Evolutionary conservation across 2,113 vertebrate species (phyloP).

Genomic region (Oryzias melastigma): DNA sequence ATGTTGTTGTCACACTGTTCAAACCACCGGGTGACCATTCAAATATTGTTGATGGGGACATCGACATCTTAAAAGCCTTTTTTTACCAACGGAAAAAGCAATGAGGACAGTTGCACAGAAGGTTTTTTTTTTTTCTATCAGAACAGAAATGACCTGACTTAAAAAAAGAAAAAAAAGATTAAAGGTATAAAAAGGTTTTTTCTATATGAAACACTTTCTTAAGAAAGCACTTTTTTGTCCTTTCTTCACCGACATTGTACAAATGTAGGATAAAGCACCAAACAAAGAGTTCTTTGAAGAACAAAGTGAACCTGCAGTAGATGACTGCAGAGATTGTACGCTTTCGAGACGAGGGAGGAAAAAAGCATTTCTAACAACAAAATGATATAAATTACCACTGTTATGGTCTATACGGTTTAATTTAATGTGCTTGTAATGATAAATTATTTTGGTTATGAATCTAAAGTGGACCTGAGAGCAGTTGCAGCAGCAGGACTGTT

Average conservation of each 20-base stretch:
- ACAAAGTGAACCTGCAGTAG: slow-evolving; percentile 66
- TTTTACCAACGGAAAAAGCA: slow-evolving; percentile 51
- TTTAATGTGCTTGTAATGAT: slow-evolving; percentile 84
- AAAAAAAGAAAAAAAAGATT: slow-evolving; percentile 5
- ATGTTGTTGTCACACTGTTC: slow-evolving; percentile 67
- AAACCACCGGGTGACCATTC: slow-evolving; percentile 68
- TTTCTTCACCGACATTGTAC: slow-evolving; percentile 35
- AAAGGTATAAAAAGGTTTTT: no score
- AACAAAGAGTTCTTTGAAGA: slow-evolving; percentile 68
- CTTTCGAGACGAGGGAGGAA: slow-evolving; percentile 56
- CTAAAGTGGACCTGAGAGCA: slow-evolving; percentile 76
- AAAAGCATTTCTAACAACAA: slow-evolving; percentile 66
- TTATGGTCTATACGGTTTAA: slow-evolving; percentile 81
- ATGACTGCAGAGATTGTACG: slow-evolving; percentile 37
- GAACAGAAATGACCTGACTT: not conserved
- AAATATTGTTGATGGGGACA: slow-evolving; percentile 60
- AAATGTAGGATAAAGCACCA: slow-evolving; percentile 49
- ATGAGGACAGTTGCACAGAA: slow-evolving; percentile 45
- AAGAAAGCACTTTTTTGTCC: slow-evolving; percentile 1
- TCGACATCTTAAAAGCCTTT: slow-evolving; percentile 65
- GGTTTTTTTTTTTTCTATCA: not conserved
- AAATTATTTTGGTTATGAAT: slow-evolving; percentile 81
- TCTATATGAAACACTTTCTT: not conserved
- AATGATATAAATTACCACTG: slow-evolving; percentile 77
- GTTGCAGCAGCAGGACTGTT: slow-evolving; percentile 74